phyloP scores from a whole-genome alignment of 2,888 invertebrate species.

The Conus canariensis region DNA sequence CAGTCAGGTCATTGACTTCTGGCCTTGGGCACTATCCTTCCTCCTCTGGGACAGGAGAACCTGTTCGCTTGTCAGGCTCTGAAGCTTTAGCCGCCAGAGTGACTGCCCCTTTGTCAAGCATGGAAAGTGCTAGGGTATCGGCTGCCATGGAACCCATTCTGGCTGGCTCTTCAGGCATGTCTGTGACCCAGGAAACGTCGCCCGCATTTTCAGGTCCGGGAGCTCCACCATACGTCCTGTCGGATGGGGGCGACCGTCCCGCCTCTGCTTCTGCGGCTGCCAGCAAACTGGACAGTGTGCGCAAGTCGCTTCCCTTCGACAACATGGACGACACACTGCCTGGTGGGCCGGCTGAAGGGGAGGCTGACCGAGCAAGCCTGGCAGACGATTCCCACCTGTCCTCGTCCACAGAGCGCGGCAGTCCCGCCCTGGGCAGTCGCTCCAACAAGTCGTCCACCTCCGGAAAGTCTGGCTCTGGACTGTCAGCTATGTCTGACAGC shows the following conservation, averaged over 20 bases:
- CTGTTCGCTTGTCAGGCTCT: background rate
- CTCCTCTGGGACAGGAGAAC: background rate
- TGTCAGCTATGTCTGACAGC: conserved; percentile 44
- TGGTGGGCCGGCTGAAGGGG: conserved; percentile 33
- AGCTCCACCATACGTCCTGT: background rate
- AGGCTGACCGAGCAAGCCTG: conserved; percentile 18
- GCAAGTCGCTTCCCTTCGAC: conserved; percentile 68
- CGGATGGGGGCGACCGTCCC: background rate
- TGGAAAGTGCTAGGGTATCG: background rate
- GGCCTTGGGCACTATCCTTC: background rate
- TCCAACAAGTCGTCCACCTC: conserved; percentile 24
- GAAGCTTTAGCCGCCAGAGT: background rate
- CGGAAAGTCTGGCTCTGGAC: conserved; percentile 33
- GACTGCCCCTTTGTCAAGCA: background rate
- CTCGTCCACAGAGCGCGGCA: conserved; percentile 61
- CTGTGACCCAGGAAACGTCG: background rate
- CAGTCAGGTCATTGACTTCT: background rate
- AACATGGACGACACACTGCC: conserved; percentile 58
- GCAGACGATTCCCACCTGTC: conserved; percentile 59
- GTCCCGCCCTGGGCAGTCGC: conserved; percentile 57
- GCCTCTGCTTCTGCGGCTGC: background rate
- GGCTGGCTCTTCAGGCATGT: background rate
- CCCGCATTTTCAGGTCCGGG: background rate
- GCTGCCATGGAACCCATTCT: background rate
- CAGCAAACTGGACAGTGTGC: conserved; percentile 58